Base-by-base conservation (phyloP, 2,888 invertebrate species). In the Chironomus tentans region DNA sequence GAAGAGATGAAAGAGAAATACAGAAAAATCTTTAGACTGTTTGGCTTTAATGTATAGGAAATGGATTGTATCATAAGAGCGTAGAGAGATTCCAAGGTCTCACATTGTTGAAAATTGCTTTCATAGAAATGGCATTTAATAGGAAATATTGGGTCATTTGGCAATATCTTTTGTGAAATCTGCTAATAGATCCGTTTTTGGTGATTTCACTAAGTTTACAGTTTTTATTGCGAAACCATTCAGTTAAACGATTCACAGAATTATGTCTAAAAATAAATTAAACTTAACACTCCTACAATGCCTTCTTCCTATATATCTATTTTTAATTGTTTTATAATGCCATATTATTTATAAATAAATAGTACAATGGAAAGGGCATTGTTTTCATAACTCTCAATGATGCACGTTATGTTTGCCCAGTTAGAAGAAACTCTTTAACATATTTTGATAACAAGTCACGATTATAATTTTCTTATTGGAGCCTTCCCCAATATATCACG, bases 1-100 rank as follows among this genome's bases (percentile, higher is more conserved):
- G 28, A 28, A 21, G 68, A 68, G 22, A 68, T 24, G 15, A 61
- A 61, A 61, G 15, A 61, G 18, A 61, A 61, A 18, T 61, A 61
- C 15, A 61, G 18, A 61, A 15, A 24, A 69, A 38, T 28, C 28
- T 38, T 10, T 10, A 38, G 38, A 38, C 38, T 4, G 7, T 38
- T 61, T 88, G n/a, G 61, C 15, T 18, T n/a, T 18, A 18, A 38
- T 38, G 38, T 38, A 38, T 38, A 38, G 38, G 38, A 38, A 38
- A 38, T 38, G 38, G 38, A 38, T 38, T 38, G 38, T 38, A 38
- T 38, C 38, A 38, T 38, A 38, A 38, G 38, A 38, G 38, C 38
- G 38, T 38, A 38, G 38, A 38, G 38, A 38, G 38, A 38, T 38
- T 38, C 38, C 38, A 38, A 38, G 38, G 38, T 38, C 38, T 38